Percentiles rank a stretch among this genome's conserved stretches.
Conservation (phyloP, 2,797 vertebrate genomes). For the Erethizon dorsatum region DNA sequence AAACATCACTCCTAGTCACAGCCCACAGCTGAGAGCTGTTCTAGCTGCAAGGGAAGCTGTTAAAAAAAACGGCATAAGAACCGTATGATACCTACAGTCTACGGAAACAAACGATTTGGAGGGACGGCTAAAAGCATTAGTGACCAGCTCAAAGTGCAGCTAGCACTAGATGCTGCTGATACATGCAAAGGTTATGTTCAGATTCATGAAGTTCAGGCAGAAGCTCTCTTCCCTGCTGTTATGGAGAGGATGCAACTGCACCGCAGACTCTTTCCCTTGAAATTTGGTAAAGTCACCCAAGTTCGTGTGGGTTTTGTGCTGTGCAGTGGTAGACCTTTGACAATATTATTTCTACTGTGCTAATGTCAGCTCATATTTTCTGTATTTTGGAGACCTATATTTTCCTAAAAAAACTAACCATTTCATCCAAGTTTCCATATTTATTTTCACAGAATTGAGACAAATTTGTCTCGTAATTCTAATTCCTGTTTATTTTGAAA, state of each 20-base stretch:
- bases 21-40: not conserved
- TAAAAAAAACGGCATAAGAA: constrained; percentile 6
- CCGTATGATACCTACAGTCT: not conserved
- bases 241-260: not conserved
- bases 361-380: not conserved
- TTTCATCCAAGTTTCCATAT: constrained; percentile 16
- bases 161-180: not conserved
- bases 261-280: not conserved
- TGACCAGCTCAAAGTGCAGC: constrained; percentile 5
- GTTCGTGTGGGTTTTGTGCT: not conserved
- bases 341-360: not conserved
- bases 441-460: constrained; percentile 24
- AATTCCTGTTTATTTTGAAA: not conserved
- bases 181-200: not conserved
- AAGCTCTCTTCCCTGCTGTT: not conserved
- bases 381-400: not conserved
- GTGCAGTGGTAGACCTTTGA: not conserved
- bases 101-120: not conserved
- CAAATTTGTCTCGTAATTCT: not conserved
- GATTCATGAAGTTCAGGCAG: not conserved
- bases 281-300: not conserved
- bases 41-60: not conserved
- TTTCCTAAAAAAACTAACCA: not conserved
- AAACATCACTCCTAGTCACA: not conserved
- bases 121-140: not conserved